These are phyloP conservation scores for Erebia ligea DNA, from an alignment of 2,888 invertebrate genomes.

Conservation along the genomic window DNA sequence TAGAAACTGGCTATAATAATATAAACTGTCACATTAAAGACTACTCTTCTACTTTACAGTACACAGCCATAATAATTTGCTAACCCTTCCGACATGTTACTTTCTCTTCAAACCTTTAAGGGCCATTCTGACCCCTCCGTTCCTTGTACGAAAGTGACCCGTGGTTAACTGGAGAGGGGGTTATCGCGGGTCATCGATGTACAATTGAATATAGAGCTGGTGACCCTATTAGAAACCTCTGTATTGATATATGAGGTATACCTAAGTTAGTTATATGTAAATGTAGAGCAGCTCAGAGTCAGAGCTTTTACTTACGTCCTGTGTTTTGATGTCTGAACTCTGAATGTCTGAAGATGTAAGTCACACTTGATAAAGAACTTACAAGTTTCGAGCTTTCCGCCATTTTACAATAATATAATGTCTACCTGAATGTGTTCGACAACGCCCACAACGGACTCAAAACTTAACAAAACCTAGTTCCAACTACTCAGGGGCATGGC, in stretches of 20 bases:
- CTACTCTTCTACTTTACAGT: constrained; percentile 22
- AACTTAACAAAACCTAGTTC: no score
- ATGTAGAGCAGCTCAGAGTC: neutral
- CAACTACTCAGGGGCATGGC: no score
- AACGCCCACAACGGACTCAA: no score
- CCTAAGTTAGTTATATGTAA: constrained; percentile 5
- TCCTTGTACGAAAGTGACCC: constrained; percentile 66
- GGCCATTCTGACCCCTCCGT: constrained; percentile 58
- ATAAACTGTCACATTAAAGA: constrained; percentile 9
- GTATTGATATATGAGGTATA: constrained; percentile 32
- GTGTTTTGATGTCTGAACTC: neutral
- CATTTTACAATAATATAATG: no score
- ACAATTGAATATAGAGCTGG: constrained; percentile 47
- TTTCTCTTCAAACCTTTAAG: constrained; percentile 64
- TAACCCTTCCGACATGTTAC: constrained; percentile 50
- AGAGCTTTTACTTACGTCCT: neutral
- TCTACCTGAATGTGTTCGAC: no score
- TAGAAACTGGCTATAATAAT: neutral
- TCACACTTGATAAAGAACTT: no score
- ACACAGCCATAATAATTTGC: constrained; percentile 38
- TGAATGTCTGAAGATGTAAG: no score
- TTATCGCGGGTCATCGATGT: constrained; percentile 63
- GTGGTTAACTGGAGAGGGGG: constrained; percentile 60
- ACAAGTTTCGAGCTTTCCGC: neutral
- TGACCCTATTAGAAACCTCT: constrained; percentile 43